phyloP scores from a whole-genome alignment of 2,113 vertebrate genomes.

The Columba janthina region DNA sequence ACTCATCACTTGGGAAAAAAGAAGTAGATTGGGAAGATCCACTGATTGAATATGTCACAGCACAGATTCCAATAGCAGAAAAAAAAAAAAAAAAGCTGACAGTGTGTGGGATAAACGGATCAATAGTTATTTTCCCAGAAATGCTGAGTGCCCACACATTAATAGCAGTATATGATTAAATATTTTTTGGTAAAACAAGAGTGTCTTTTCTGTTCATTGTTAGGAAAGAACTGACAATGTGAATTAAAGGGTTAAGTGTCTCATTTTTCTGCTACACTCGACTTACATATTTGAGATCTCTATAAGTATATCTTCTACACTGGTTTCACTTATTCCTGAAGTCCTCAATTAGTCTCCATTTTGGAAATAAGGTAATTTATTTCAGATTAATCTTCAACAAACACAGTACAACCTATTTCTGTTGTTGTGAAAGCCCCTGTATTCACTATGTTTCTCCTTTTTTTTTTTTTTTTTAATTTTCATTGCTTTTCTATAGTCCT shows the following conservation, averaged over 20 bases:
- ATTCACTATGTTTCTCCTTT: background rate
- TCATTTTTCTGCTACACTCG: background rate
- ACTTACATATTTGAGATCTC: background rate
- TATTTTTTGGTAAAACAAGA: background rate
- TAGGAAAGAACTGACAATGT: background rate
- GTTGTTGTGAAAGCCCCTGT: background rate
- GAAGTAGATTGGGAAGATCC: background rate
- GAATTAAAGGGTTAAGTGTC: background rate
- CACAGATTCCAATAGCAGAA: background rate
- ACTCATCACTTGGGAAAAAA: background rate
- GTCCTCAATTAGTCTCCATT: background rate
- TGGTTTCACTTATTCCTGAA: background rate
- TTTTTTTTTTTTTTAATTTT: background rate
- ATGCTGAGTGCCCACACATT: background rate
- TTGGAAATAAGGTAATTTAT: background rate
- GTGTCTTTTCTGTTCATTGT: background rate
- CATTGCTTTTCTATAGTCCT: background rate
- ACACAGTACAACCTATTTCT: background rate
- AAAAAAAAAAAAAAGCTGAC: background rate
- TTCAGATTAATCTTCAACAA: background rate
- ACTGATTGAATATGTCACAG: background rate
- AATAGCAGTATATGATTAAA: background rate
- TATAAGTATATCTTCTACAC: background rate
- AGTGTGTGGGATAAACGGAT: background rate
- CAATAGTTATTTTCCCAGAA: background rate